Percentiles rank a stretch among this genome's conserved stretches.
These are phyloP conservation scores for Blastobasis adustella DNA, from an alignment of 2,888 invertebrate genomes.

Conservation along the genomic window DNA sequence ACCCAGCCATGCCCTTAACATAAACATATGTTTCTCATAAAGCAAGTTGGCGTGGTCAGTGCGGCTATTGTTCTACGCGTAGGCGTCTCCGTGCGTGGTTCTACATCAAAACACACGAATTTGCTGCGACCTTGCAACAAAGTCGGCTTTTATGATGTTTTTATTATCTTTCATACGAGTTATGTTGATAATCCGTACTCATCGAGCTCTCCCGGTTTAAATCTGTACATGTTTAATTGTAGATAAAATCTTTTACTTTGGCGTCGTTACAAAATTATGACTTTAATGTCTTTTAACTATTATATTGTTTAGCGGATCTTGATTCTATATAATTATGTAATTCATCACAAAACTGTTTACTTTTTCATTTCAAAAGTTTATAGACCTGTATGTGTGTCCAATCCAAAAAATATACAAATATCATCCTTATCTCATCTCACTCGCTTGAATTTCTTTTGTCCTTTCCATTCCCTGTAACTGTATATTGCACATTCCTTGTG, in stretches of 20 bases:
- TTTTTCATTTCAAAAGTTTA: too few relatives aligned
- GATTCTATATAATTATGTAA: too few relatives aligned
- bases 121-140: constrained; percentile 29
- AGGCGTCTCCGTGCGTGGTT: constrained; percentile 24
- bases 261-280: too few relatives aligned
- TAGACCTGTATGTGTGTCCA: too few relatives aligned
- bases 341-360: too few relatives aligned
- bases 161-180: constrained; percentile 23
- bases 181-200: constrained; percentile 14
- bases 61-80: constrained; percentile 21
- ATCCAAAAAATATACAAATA: too few relatives aligned
- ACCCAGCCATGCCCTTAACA: neutral
- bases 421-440: constrained; percentile 6
- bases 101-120: constrained; percentile 19
- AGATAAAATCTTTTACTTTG: constrained; percentile 9
- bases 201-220: constrained; percentile 9
- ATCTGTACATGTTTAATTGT: too few relatives aligned
- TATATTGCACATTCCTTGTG: constrained; percentile 41
- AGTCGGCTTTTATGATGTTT: constrained; percentile 14
- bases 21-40: neutral
- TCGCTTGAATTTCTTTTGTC: constrained; percentile 23
- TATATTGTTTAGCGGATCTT: too few relatives aligned
- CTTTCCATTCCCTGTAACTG: constrained; percentile 27
- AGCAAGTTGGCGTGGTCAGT: constrained; percentile 28
- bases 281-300: too few relatives aligned